A percentile compares a stretch with the other conserved stretches of the same genome.
Evolutionary conservation across 2,797 vertebrate species (phyloP).

Genomic region (Manis pentadactyla): DNA sequence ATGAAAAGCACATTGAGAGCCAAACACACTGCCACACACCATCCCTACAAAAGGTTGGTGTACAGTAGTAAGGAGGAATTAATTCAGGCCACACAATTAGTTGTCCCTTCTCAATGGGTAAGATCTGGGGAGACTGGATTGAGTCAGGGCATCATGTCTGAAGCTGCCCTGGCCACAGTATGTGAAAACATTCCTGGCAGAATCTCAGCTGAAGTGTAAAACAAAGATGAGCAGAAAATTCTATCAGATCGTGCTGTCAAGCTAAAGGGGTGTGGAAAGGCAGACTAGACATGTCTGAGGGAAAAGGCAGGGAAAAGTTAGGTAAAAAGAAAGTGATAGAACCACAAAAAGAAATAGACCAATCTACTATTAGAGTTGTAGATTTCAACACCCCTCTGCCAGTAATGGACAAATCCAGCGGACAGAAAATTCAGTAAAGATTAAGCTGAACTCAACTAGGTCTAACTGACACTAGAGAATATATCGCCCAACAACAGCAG

Average conservation of each 20-base stretch:
- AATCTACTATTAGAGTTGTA: background rate
- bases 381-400: background rate
- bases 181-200: background rate
- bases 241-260: background rate
- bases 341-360: background rate
- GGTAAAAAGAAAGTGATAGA: background rate
- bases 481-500: background rate
- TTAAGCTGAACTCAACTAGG: background rate
- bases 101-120: background rate
- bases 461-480: background rate
- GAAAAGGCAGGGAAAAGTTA: background rate
- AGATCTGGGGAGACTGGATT: background rate
- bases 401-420: background rate
- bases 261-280: background rate
- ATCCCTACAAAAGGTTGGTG: background rate
- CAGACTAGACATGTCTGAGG: background rate
- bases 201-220: background rate
- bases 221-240: background rate
- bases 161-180: background rate
- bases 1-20: background rate
- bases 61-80: background rate
- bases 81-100: background rate
- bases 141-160: background rate
- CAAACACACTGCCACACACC: background rate
- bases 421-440: conserved; percentile 16